A percentile compares a stretch with the other conserved stretches of the same genome.
phyloP scores from a whole-genome alignment of 2,797 vertebrate genomes.

The Nannoperca obscura region DNA sequence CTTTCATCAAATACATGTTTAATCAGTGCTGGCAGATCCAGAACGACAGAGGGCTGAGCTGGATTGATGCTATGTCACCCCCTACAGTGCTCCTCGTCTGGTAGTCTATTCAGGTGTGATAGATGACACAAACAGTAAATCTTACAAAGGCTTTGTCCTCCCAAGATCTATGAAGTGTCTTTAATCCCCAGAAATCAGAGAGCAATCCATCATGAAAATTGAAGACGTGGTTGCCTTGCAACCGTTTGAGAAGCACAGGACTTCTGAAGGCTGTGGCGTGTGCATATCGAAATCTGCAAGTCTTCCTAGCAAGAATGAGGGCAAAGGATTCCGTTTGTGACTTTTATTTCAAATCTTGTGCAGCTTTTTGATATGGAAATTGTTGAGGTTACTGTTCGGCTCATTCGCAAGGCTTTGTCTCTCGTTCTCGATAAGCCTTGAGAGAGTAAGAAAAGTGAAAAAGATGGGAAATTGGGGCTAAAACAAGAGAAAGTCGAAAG shows the following conservation, averaged over 20 bases:
- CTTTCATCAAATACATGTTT: constrained; percentile 54
- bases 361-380: constrained; percentile 80
- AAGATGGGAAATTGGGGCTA: constrained; percentile 59
- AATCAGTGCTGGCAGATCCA: constrained; percentile 53
- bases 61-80: constrained; percentile 49
- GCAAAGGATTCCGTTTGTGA: constrained; percentile 65
- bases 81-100: constrained; percentile 28
- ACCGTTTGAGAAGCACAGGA: constrained; percentile 47
- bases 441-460: constrained; percentile 58
- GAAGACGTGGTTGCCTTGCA: constrained; percentile 63
- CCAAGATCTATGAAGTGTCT: constrained; percentile 65
- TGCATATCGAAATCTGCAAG: constrained; percentile 66
- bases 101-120: constrained; percentile 57
- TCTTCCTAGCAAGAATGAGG: constrained; percentile 63
- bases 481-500: constrained; percentile 61
- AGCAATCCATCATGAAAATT: constrained; percentile 61
- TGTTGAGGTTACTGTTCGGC: constrained; percentile 60
- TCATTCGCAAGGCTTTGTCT: constrained; percentile 76
- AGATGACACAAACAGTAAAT: constrained; percentile 58
- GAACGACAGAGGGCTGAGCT: constrained; percentile 26
- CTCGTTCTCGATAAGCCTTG: constrained; percentile 59
- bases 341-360: constrained; percentile 62
- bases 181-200: constrained; percentile 62
- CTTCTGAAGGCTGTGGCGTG: constrained; percentile 56
- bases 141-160: constrained; percentile 45